Conservation (phyloP, 1,140 invertebrate genomes). For the Contarinia nasturtii region DNA sequence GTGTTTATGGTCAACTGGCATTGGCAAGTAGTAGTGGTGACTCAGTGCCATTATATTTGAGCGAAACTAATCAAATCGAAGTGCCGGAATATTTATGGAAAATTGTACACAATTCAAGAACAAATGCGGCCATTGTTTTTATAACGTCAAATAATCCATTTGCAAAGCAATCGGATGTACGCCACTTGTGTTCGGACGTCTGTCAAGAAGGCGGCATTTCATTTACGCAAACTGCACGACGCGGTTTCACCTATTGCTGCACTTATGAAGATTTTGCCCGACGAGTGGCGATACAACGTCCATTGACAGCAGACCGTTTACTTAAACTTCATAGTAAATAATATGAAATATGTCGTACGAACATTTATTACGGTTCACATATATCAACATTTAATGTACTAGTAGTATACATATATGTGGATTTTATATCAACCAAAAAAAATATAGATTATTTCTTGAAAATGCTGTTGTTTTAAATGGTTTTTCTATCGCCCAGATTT, state of each 20-base stretch:
- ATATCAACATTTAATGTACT: no score
- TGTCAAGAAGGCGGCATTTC: slow-evolving; percentile 15
- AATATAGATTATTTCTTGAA: no score
- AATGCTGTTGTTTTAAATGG: no score
- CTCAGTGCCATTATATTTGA: slow-evolving; percentile 18
- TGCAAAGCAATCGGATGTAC: slow-evolving; percentile 1
- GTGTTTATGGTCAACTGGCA: slow-evolving; percentile 18
- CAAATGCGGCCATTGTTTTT: slow-evolving; percentile 23
- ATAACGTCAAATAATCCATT: slow-evolving; percentile 29
- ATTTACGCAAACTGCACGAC: slow-evolving; percentile 8
- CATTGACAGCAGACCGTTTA: background rate
- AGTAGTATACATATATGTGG: no score
- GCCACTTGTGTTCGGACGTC: slow-evolving; percentile 20
- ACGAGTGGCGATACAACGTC: background rate
- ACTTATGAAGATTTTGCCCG: slow-evolving; percentile 11
- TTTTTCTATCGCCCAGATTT: no score
- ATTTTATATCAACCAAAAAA: no score
- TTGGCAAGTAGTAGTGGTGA: slow-evolving; percentile 12
- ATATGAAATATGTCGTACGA: no score
- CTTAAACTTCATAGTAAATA: no score
- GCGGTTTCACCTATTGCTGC: slow-evolving; percentile 25
- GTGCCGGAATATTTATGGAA: slow-evolving; percentile 29
- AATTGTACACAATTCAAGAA: slow-evolving; percentile 19
- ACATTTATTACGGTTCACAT: no score
- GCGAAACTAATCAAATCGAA: slow-evolving; percentile 13